Evolutionary conservation across 2,888 invertebrate genomes (phyloP).

Genomic region (Cancer borealis): DNA sequence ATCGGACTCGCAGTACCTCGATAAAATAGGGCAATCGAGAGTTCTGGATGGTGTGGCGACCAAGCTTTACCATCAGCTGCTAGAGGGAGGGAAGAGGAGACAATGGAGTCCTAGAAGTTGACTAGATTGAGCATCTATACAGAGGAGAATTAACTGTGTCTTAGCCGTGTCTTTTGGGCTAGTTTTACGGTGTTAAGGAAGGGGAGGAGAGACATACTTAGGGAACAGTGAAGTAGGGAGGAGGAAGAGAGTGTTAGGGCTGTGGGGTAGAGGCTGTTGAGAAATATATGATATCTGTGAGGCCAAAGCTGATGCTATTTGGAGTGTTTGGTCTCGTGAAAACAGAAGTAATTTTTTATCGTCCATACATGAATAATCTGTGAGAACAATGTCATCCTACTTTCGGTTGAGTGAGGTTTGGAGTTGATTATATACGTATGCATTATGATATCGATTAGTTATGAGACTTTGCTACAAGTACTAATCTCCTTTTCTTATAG

Average conservation of each 20-base stretch:
- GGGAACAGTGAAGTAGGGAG: not conserved
- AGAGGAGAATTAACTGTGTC: conserved; percentile 54
- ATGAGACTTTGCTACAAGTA: no score
- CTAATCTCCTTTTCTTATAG: no score
- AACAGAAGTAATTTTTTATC: not conserved
- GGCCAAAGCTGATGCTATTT: not conserved
- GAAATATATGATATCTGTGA: not conserved
- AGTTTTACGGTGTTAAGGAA: conserved; percentile 44
- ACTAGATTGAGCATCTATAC: conserved; percentile 46
- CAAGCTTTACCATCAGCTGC: conserved; percentile 49
- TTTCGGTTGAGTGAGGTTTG: not conserved
- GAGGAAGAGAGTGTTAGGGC: not conserved
- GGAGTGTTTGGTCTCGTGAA: not conserved
- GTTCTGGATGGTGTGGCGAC: conserved; percentile 23
- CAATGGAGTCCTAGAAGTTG: conserved; percentile 35
- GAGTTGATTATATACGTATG: not conserved
- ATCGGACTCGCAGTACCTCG: conserved; percentile 35
- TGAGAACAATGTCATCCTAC: not conserved
- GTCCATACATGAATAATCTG: not conserved
- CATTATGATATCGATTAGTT: not conserved
- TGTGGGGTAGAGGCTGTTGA: not conserved
- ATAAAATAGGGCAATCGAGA: conserved; percentile 50
- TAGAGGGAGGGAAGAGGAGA: conserved; percentile 44
- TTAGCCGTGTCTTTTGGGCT: conserved; percentile 41
- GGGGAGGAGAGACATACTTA: not conserved